These are phyloP conservation scores for Myanophis thanlyinensis DNA, from an alignment of 2,113 vertebrate species.

Conservation along the genomic window DNA sequence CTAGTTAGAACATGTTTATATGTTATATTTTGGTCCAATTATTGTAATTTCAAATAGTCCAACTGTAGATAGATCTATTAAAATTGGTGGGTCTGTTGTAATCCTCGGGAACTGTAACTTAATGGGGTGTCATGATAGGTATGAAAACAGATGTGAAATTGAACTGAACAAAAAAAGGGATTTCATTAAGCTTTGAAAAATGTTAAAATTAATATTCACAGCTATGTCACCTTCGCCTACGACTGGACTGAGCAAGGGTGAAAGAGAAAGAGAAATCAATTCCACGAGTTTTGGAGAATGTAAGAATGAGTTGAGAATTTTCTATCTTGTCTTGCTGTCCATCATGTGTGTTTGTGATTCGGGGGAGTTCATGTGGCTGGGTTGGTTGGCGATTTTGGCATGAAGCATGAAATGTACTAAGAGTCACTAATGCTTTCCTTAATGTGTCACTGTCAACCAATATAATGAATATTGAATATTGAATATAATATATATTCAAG, in stretches of 20 bases:
- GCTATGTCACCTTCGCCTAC: conserved; percentile 82
- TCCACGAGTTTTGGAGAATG: conserved; percentile 82
- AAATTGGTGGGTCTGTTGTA: conserved; percentile 21
- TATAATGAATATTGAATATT: no score
- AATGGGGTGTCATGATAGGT: conserved; percentile 30
- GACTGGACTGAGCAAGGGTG: conserved; percentile 81
- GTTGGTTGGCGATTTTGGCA: not conserved
- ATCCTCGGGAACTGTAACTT: conserved; percentile 40
- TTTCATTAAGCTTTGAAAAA: conserved; percentile 73
- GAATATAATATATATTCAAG: not conserved
- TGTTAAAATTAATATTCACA: conserved; percentile 79
- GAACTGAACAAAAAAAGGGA: conserved; percentile 61
- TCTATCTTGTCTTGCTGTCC: conserved; percentile 52
- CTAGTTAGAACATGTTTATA: conserved; percentile 24
- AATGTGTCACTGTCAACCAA: not conserved
- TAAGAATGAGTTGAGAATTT: conserved; percentile 67
- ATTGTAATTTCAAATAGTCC: not conserved
- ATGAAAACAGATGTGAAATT: conserved; percentile 58
- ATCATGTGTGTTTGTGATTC: conserved; percentile 64
- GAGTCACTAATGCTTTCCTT: conserved; percentile 15
- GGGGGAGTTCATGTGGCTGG: conserved; percentile 41
- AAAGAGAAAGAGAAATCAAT: conserved; percentile 80
- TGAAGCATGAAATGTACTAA: not conserved
- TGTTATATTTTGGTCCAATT: not conserved
- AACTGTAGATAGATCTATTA: not conserved